Evolutionary conservation across 1,140 invertebrate species (phyloP).

Genomic region (Brachionus koreanus): DNA sequence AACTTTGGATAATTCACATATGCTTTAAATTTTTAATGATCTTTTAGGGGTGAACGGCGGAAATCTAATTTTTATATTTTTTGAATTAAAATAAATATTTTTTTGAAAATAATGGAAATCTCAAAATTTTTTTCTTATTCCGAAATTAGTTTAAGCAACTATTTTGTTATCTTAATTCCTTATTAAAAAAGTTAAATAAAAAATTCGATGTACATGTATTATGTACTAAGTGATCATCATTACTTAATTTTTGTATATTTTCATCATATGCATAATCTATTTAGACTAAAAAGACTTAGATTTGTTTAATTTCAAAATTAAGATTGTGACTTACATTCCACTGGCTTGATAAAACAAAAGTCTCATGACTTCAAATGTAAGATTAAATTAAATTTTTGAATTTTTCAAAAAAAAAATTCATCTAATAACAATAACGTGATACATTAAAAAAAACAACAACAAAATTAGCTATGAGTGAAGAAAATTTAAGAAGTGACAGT

Average conservation of each 20-base stretch:
- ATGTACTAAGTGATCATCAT: no score
- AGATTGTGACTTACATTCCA: background rate
- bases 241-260: no score
- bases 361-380: background rate
- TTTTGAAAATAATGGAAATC: no score
- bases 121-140: no score
- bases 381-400: background rate
- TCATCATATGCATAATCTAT: background rate
- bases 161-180: background rate
- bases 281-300: background rate
- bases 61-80: background rate
- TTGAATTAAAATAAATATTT: no score
- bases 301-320: background rate
- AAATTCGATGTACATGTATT: background rate
- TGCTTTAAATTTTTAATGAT: no score
- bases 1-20: no score
- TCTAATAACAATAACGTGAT: background rate
- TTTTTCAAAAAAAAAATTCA: background rate
- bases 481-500: background rate
- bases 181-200: background rate
- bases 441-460: background rate
- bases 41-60: no score
- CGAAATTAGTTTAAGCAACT: background rate
- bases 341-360: background rate
- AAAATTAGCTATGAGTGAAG: background rate